Evolutionary conservation across 37 sponge, comb jelly and placozoan species (phyloP).

Genomic region (Spongilla lacustris): DNA sequence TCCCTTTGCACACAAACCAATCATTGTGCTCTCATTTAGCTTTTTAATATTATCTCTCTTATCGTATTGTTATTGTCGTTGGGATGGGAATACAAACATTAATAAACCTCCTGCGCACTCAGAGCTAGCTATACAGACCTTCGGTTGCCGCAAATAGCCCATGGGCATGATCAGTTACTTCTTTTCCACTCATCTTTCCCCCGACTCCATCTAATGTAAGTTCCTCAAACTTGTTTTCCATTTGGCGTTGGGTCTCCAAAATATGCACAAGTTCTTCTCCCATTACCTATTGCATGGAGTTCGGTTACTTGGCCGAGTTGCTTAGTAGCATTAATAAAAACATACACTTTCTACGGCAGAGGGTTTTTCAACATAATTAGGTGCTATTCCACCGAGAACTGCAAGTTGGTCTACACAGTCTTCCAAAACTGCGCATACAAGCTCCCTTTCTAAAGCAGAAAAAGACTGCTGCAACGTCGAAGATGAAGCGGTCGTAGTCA

Average conservation of each 20-base stretch:
- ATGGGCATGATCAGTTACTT: constrained; percentile 25
- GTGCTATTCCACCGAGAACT: constrained; percentile 80
- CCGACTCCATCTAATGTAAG: constrained; percentile 19
- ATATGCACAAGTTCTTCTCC: constrained; percentile 77
- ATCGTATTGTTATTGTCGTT: no score
- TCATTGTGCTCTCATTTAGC: no score
- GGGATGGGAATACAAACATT: no score
- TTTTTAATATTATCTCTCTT: no score
- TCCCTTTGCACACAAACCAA: no score
- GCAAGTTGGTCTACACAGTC: constrained; percentile 86
- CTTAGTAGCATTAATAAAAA: not conserved
- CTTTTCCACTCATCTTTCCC: not conserved
- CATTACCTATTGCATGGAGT: constrained; percentile 54
- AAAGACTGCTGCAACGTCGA: not conserved
- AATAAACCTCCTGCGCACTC: no score
- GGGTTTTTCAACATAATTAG: constrained; percentile 52
- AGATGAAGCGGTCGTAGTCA: not conserved
- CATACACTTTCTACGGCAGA: constrained; percentile 69
- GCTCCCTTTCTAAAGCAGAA: constrained; percentile 37
- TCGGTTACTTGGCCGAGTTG: not conserved
- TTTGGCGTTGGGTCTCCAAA: constrained; percentile 74
- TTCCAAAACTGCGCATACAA: constrained; percentile 69
- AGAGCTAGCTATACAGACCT: not conserved
- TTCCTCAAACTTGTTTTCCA: constrained; percentile 62
- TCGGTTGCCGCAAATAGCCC: constrained; percentile 9